Base-by-base conservation (phyloP, 2,797 vertebrate species). In the Thaleichthys pacificus region DNA sequence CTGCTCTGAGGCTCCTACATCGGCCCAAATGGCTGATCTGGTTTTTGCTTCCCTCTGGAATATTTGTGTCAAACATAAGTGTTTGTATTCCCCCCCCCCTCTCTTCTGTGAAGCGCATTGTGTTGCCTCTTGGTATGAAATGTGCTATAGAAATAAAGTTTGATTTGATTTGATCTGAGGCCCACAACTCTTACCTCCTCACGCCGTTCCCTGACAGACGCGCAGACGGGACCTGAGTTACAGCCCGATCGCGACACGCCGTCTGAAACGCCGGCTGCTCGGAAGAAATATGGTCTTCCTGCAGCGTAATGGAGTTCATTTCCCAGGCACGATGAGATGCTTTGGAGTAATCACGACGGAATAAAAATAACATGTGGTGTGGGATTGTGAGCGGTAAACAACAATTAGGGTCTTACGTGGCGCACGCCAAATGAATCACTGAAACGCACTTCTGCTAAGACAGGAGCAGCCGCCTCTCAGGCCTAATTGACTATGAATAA, bases 401-500 rank as follows among this genome's bases (percentile, higher is more conserved):
- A 90, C 85, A 86, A 88, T 90, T 89, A 88, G 84, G 85, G 80
- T 83, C 86, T 82, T 79, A 84, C 84, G 80, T 77, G 66, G 80
- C 82, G 84, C 77, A 70, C 19, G 51, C 77, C 73, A 85, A 88
- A 91, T 87, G 72, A 91, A 91, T 90, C 88, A 90, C 83, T 83
- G 81, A 86, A 93, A 90, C 75, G 80, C 80, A 81, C 80, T 84
- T 85, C 82, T 76, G 78, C 82, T 84, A 74, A 66, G 79, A 82
- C 84, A 83, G 90, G 86, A 77, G 85, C 77, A 67, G 77, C 82
- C 83, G 77, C 82, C 83, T 87, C 82, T 89, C 83, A 78, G 77
- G 71, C 71, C 77, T 89, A 91, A 92, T 88, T 89, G 84, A 86
- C 85, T 79, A 89, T 93, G 81, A 92, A 93, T 92, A 88, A 91